These are phyloP conservation scores for Synergus laeviventris DNA, from an alignment of 2,888 invertebrate genomes.

Conservation along the genomic window DNA sequence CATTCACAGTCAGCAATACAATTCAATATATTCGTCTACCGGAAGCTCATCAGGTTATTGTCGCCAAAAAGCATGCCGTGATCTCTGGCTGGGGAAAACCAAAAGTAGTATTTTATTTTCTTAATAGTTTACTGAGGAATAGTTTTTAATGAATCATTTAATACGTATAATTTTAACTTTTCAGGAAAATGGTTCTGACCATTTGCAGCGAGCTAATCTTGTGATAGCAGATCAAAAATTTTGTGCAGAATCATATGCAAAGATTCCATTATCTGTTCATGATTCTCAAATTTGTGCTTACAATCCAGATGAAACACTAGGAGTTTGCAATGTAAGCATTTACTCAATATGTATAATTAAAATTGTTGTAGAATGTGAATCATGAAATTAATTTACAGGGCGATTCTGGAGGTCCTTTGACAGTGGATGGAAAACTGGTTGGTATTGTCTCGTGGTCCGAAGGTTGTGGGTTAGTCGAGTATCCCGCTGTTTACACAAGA, in stretches of 20 bases:
- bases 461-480: constrained; percentile 42
- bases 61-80: constrained; percentile 48
- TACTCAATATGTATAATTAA: neutral
- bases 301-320: constrained; percentile 51
- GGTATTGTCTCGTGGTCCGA: constrained; percentile 46
- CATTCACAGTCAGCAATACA: neutral
- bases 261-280: constrained; percentile 45
- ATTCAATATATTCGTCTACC: constrained; percentile 68
- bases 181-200: constrained; percentile 60
- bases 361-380: too few species aligned
- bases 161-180: neutral
- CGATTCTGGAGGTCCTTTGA: constrained; percentile 47
- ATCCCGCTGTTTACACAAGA: constrained; percentile 44
- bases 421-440: constrained; percentile 15
- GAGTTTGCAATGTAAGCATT: constrained; percentile 61
- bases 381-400: constrained; percentile 31
- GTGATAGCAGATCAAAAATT: constrained; percentile 77
- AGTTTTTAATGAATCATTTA: too few species aligned
- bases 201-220: constrained; percentile 78
- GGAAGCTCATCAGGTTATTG: constrained; percentile 58
- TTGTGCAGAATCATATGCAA: constrained; percentile 71
- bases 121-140: too few species aligned
- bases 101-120: constrained; percentile 48
- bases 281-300: constrained; percentile 58
- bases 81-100: constrained; percentile 64